A percentile compares a stretch with the other conserved stretches of the same genome.
Evolutionary conservation across 2,797 vertebrate genomes (phyloP).

Genomic region (Cynodonichthys magdalenae): DNA sequence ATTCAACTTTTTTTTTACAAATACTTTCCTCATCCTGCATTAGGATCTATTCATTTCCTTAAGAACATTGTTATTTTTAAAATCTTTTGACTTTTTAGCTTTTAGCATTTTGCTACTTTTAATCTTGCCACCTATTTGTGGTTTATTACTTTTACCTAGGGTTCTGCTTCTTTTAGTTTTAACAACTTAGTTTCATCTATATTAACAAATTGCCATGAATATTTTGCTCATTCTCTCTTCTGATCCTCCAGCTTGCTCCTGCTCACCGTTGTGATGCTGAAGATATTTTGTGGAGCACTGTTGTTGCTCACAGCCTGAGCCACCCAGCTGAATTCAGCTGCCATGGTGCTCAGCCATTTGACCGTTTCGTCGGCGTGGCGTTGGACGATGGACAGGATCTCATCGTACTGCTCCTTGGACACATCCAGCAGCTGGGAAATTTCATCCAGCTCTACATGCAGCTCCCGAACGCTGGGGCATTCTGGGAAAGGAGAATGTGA

Average conservation of each 20-base stretch:
- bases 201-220: too few species aligned
- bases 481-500: constrained; percentile 69
- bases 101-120: too few species aligned
- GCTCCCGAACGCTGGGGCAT: constrained; percentile 85
- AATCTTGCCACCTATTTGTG: too few species aligned
- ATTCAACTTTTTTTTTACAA: too few species aligned
- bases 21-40: too few species aligned
- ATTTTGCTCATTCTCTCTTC: not conserved
- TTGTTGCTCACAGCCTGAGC: constrained; percentile 76
- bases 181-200: too few species aligned
- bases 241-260: not conserved
- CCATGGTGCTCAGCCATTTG: constrained; percentile 86
- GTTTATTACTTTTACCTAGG: too few species aligned
- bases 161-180: too few species aligned
- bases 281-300: constrained; percentile 74
- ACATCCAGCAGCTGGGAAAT: constrained; percentile 85
- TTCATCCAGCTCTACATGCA: constrained; percentile 86
- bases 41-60: too few species aligned
- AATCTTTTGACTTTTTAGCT: too few species aligned
- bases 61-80: too few species aligned
- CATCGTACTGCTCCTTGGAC: constrained; percentile 86
- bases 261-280: constrained; percentile 85
- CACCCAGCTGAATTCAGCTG: constrained; percentile 88
- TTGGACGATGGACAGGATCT: constrained; percentile 85
- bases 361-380: constrained; percentile 86